Conservation (phyloP, 2,888 invertebrate species). For the Eurois occulta region DNA sequence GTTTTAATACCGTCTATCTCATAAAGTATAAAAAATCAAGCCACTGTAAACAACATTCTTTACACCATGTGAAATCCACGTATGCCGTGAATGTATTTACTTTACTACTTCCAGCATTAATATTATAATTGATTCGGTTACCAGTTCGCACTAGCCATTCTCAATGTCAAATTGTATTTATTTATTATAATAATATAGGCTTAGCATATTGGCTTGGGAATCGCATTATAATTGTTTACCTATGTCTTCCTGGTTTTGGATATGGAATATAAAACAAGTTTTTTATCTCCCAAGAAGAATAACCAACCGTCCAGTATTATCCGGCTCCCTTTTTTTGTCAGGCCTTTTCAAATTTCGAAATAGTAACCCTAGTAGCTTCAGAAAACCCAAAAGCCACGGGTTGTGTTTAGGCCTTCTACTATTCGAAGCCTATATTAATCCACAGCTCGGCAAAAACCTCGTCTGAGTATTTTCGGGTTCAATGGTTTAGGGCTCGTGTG, state of each 20-base stretch:
- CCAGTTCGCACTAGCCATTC: conserved; percentile 33
- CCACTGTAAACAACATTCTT: not conserved
- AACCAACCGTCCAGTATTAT: not conserved
- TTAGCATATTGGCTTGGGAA: conserved; percentile 28
- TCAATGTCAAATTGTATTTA: conserved; percentile 51
- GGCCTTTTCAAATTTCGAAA: not conserved
- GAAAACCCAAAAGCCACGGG: not conserved
- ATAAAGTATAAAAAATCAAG: not conserved
- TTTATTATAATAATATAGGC: conserved; percentile 35
- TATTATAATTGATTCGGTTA: conserved; percentile 56
- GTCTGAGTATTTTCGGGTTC: not conserved
- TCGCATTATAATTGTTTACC: not conserved
- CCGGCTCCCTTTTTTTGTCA: not conserved
- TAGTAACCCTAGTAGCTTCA: not conserved
- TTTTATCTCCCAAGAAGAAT: not conserved
- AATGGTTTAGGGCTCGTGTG: not conserved
- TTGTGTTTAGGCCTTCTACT: not conserved
- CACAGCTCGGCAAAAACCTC: not conserved
- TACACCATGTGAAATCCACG: conserved; percentile 8
- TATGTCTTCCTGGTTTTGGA: conserved; percentile 32
- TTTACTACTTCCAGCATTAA: conserved; percentile 14
- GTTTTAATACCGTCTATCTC: not conserved
- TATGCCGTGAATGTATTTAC: conserved; percentile 21
- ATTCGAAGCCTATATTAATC: not conserved
- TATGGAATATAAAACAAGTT: not conserved